Percentiles rank a stretch among this genome's conserved stretches.
phyloP scores from a whole-genome alignment of 2,888 invertebrate species.

The Quadroppia sp. region DNA sequence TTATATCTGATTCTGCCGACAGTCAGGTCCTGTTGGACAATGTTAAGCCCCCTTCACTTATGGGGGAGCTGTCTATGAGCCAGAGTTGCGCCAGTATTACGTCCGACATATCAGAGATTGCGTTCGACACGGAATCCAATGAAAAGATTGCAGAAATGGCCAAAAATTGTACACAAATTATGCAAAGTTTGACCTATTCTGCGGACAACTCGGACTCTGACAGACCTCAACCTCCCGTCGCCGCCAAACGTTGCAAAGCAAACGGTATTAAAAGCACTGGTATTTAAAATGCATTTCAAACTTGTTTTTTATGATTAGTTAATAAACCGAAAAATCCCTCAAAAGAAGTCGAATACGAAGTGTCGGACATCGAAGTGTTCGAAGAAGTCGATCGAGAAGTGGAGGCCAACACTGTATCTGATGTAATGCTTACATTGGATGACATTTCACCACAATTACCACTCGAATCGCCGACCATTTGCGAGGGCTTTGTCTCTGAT shows the following conservation, averaged over 20 bases:
- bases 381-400: conserved; percentile 48
- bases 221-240: too few species aligned
- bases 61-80: conserved; percentile 66
- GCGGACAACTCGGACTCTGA: neutral
- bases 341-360: conserved; percentile 57
- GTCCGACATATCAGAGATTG: conserved; percentile 42
- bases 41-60: conserved; percentile 70
- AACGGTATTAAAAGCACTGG: neutral
- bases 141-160: conserved; percentile 33
- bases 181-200: neutral
- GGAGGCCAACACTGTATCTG: neutral
- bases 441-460: neutral
- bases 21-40: conserved; percentile 58
- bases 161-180: conserved; percentile 26
- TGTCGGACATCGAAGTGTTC: conserved; percentile 59
- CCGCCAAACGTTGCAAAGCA: neutral
- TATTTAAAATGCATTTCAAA: too few species aligned
- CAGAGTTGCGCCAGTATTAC: conserved; percentile 38
- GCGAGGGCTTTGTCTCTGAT: conserved; percentile 28
- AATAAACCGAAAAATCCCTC: neutral
- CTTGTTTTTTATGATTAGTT: too few species aligned
- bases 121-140: neutral
- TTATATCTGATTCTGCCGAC: neutral
- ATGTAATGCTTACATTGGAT: conserved; percentile 36
- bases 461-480: conserved; percentile 23